Conservation (phyloP, 2,888 invertebrate genomes). For the Laothoe populi region DNA sequence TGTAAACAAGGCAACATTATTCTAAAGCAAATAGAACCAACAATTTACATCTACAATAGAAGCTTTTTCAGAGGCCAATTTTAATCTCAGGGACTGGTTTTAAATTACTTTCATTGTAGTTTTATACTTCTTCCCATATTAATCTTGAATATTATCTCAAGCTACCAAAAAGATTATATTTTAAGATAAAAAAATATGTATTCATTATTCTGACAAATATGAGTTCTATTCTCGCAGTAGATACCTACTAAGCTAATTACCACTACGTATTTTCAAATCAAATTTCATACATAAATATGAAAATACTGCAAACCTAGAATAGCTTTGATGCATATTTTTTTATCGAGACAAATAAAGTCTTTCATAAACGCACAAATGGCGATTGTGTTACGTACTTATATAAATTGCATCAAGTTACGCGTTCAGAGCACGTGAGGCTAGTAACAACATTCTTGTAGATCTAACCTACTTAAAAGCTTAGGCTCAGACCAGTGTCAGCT, state of each 20-base stretch:
- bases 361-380: slow-evolving; percentile 31
- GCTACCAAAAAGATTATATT: too few relatives aligned
- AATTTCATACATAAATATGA: neutral
- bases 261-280: too few relatives aligned
- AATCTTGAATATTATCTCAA: slow-evolving; percentile 9
- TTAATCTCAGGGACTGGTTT: neutral
- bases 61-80: neutral
- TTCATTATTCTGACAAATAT: too few relatives aligned
- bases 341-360: slow-evolving; percentile 32
- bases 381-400: slow-evolving; percentile 28
- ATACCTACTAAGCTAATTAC: too few relatives aligned
- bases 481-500: slow-evolving; percentile 21
- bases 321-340: slow-evolving; percentile 35
- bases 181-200: too few relatives aligned
- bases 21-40: slow-evolving; percentile 8
- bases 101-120: slow-evolving; percentile 2
- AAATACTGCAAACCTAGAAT: slow-evolving; percentile 26
- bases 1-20: slow-evolving; percentile 11
- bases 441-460: slow-evolving; percentile 39
- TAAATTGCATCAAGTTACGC: slow-evolving; percentile 34
- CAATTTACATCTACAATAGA: slow-evolving; percentile 2
- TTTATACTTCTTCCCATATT: neutral
- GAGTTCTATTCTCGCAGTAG: too few relatives aligned
- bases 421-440: slow-evolving; percentile 26
- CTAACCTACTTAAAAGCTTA: slow-evolving; percentile 33